phyloP scores from a whole-genome alignment of 2,888 invertebrate genomes.

The Sinodicranocentrus sp. region DNA sequence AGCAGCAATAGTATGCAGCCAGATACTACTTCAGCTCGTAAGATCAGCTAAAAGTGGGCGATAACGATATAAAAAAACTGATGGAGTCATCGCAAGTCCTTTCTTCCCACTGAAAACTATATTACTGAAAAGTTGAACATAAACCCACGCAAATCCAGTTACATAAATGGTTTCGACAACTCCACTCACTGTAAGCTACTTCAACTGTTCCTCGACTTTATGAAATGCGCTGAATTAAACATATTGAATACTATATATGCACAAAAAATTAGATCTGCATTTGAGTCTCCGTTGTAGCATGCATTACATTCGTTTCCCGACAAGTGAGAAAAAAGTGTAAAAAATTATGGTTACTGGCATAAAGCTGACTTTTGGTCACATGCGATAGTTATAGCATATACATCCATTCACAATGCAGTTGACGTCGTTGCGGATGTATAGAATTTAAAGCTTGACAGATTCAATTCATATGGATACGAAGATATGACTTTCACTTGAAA shows the following conservation, averaged over 20 bases:
- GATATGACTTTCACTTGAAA: not conserved
- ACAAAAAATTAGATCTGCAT: no score
- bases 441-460: not conserved
- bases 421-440: no score
- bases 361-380: no score
- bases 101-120: not conserved
- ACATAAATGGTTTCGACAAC: constrained; percentile 29
- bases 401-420: no score
- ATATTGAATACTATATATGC: no score
- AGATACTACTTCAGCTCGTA: constrained; percentile 26
- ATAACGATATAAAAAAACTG: constrained; percentile 25
- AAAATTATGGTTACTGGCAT: no score
- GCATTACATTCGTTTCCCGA: no score
- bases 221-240: not conserved
- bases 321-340: no score
- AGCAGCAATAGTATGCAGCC: constrained; percentile 6
- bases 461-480: not conserved
- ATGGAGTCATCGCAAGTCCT: constrained; percentile 36
- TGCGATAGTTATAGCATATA: no score
- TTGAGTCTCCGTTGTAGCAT: no score
- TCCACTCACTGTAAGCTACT: not conserved
- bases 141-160: constrained; percentile 23
- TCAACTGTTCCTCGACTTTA: not conserved
- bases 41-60: constrained; percentile 53
- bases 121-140: constrained; percentile 18